phyloP scores from a whole-genome alignment of 2,888 invertebrate species.

The Plagodis dolabraria region DNA sequence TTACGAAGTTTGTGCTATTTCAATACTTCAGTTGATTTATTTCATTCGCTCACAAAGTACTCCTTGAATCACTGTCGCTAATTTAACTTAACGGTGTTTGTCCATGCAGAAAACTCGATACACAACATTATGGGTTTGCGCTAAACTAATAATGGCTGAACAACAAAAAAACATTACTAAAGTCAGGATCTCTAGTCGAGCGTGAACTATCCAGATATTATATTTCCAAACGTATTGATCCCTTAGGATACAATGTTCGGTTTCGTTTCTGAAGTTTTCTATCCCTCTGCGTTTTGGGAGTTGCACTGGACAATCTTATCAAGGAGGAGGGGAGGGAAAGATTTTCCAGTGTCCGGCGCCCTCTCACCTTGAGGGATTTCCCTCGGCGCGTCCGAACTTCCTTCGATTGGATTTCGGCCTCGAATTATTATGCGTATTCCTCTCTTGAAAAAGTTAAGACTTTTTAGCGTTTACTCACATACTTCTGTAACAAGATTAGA shows the following conservation, averaged over 20 bases:
- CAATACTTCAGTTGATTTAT: slow-evolving; percentile 18
- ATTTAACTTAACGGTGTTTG: slow-evolving; percentile 28
- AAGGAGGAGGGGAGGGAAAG: slow-evolving; percentile 68
- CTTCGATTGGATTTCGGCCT: slow-evolving; percentile 76
- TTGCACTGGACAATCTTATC: slow-evolving; percentile 85
- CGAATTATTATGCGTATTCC: slow-evolving; percentile 77
- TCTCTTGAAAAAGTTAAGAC: slow-evolving; percentile 63
- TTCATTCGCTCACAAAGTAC: slow-evolving; percentile 6
- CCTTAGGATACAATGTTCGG: slow-evolving; percentile 76
- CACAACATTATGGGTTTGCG: slow-evolving; percentile 38
- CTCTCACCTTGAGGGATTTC: slow-evolving; percentile 80
- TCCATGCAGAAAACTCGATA: slow-evolving; percentile 38
- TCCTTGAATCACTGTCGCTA: slow-evolving; percentile 9
- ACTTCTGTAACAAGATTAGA: slow-evolving; percentile 39
- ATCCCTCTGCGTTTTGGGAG: slow-evolving; percentile 83
- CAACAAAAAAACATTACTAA: slow-evolving; percentile 59
- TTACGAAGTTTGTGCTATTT: slow-evolving; percentile 18
- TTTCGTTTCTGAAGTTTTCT: slow-evolving; percentile 82
- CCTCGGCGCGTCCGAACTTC: slow-evolving; percentile 63
- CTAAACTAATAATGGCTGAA: slow-evolving; percentile 59
- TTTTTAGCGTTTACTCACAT: slow-evolving; percentile 46
- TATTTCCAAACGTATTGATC: slow-evolving; percentile 82
- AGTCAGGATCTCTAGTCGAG: slow-evolving; percentile 61
- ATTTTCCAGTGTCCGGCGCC: slow-evolving; percentile 80
- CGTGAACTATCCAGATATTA: slow-evolving; percentile 76